phyloP scores from a whole-genome alignment of 2,797 vertebrate species.

The Melanotaenia trifasciata region DNA sequence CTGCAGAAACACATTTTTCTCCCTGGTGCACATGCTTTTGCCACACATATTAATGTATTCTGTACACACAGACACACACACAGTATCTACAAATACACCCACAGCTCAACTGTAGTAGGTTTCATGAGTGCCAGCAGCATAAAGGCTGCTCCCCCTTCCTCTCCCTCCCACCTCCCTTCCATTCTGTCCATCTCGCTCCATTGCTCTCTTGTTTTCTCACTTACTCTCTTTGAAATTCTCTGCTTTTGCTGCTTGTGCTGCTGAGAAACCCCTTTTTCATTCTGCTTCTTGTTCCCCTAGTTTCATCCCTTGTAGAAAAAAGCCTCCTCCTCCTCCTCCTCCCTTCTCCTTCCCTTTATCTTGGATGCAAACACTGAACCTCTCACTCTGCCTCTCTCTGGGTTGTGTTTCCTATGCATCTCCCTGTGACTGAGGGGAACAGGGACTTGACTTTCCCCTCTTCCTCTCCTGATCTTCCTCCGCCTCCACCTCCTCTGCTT shows the following conservation, averaged over 20 bases:
- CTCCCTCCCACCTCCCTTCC: constrained; percentile 32
- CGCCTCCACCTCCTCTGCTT: constrained; percentile 42
- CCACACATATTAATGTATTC: constrained; percentile 26
- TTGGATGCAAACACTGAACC: constrained; percentile 32
- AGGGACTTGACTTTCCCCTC: constrained; percentile 56
- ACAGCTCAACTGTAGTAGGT: constrained; percentile 67
- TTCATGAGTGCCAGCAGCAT: constrained; percentile 62
- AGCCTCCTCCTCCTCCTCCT: constrained; percentile 24
- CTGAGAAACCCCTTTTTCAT: constrained; percentile 32
- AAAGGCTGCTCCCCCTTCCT: constrained; percentile 55
- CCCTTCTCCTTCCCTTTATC: constrained; percentile 13
- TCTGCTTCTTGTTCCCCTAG: constrained; percentile 21
- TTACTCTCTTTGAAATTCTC: constrained; percentile 46
- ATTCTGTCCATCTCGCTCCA: constrained; percentile 28
- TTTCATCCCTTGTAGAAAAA: constrained; percentile 43
- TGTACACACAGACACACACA: constrained; percentile 17
- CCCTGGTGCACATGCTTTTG: constrained; percentile 25
- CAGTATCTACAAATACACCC: constrained; percentile 59
- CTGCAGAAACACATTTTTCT: constrained; percentile 28
- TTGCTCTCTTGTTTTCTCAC: constrained; percentile 21
- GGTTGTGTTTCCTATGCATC: constrained; percentile 61
- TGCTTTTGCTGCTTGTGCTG: constrained; percentile 47
- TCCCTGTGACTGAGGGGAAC: constrained; percentile 55
- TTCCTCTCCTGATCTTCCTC: constrained; percentile 50
- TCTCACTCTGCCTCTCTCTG: constrained; percentile 45